Percentiles rank a stretch among this genome's conserved stretches.
phyloP scores from a whole-genome alignment of 1,140 invertebrate genomes.

The Brachionus manjavacas region DNA sequence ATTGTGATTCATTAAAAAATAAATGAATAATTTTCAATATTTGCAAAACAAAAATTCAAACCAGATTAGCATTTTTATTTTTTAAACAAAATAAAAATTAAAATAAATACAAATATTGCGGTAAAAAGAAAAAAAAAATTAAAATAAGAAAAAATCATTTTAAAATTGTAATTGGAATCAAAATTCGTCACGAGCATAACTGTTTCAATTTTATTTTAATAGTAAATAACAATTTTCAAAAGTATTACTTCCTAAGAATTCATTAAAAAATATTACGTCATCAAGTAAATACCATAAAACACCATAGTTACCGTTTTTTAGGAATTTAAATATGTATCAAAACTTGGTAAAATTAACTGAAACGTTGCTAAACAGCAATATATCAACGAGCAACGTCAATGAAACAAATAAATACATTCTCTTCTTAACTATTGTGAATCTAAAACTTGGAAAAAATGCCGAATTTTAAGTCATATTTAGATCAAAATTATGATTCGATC shows the following conservation, averaged over 20 bases:
- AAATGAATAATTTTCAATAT: too few species aligned
- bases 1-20: too few species aligned
- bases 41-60: too few species aligned
- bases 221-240: too few species aligned
- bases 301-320: background rate
- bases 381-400: background rate
- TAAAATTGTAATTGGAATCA: too few species aligned
- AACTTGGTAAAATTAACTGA: background rate
- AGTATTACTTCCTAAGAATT: background rate
- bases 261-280: background rate
- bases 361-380: background rate
- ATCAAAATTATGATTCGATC: conserved; percentile 47
- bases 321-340: background rate
- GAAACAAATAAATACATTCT: background rate
- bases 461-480: conserved; percentile 14
- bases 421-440: background rate
- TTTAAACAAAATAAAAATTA: too few species aligned
- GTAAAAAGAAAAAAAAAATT: too few species aligned
- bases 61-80: too few species aligned
- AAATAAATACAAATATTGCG: too few species aligned
- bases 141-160: too few species aligned
- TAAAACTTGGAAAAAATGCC: background rate
- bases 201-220: too few species aligned
- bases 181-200: too few species aligned
- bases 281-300: background rate